Base-by-base conservation (phyloP, 37 sponge, comb jelly and placozoan genomes). In the Beroe forskalii region DNA sequence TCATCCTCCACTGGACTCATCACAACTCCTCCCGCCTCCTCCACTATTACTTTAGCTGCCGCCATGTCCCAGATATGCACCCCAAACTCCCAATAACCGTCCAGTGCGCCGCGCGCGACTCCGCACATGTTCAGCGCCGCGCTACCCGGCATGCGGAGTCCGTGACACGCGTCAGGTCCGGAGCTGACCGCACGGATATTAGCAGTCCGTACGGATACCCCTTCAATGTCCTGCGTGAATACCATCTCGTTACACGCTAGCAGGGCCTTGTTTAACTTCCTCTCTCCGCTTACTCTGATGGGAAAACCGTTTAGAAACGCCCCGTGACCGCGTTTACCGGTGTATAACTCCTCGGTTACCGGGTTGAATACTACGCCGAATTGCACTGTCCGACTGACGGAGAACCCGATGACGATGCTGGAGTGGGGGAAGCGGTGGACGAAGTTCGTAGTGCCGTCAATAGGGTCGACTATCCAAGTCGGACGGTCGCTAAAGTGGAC, bases 391-490 rank as follows among this genome's bases (percentile, higher is more conserved):
- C 35, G 40, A 23, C 17, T 0, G 22, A 80, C 44, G 55, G 86
- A 35, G 41, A 76, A 86, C 28, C 75, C 63, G 4, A 69, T 80
- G 4, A 80, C 76, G 3, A 80, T 80, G 60, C 86, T 33, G 60
- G 86, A 33, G 40, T 72, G 76, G 60, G 86, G 86, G 86, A 37
- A 80, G 24, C 94, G 63, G 91, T 96, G 97, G 0, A 98, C 93
- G 67, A 96, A 98, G 92, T 98, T 98, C 43, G 92, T 91, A 14
- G 99, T 98, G 0, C 98, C 98, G 92, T 97, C 98, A 72, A 97
- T 93, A 41, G 98, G 98, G 90, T 97, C 98, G 2, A 97, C 91
- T 72, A 97, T 96, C 98, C 98, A 97, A 19, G 98, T 97, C 23
- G 98, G 98, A 0, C 42, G 38, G 67, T 94, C 92, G 32, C 30